Base-by-base conservation (phyloP, 1,140 invertebrate species). In the Orussus abietinus region DNA sequence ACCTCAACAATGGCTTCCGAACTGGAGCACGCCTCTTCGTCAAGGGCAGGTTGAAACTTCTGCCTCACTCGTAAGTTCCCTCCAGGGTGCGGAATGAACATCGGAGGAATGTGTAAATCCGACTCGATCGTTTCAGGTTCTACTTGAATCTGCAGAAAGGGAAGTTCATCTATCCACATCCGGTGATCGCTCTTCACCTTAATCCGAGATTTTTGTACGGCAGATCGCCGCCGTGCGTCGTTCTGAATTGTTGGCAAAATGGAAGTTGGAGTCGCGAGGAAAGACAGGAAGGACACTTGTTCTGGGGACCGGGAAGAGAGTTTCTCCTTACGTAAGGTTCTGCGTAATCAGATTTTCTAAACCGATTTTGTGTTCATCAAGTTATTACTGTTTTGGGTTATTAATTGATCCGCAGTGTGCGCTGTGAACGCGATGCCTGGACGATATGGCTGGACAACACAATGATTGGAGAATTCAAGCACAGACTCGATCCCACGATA, bases 141-240 rank as follows among this genome's bases (percentile, higher is more conserved):
- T 79, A 77, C 47, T 69, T 87, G 15, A 85, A 86, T 72, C 60
- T 87, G 26, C 82, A 85, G 55, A 73, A 77, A 38, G 78, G 78
- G 4, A 66, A 75, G 38, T 69, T 75, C 14, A 68, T 79, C 34
- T 83, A 81, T 70, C 81, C 81, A 2, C 79, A 82, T 72, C 78
- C 80, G 5, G 57, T 65, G 11, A 79, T 84, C 28, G 71, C 76
- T 18, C 67, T 84, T 49, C 82, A 84, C 62, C 62, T 85, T 34
- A 84, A 83, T 65, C 80, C 81, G 6, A 69, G 82, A 32, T 84
- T 84, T 62, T 47, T 53, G 20, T 68, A 65, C 26, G 67, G 69
- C 30, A 66, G 28, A 35, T 45, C 38, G 6, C 50, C 56, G 5
- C 57, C 67, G 0, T 69, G 59, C 13, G 64, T 76, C 7, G 63